Percentiles rank a stretch among this genome's conserved stretches.
Evolutionary conservation across 2,888 invertebrate genomes (phyloP).

Genomic region (Tachystola acroxantha): DNA sequence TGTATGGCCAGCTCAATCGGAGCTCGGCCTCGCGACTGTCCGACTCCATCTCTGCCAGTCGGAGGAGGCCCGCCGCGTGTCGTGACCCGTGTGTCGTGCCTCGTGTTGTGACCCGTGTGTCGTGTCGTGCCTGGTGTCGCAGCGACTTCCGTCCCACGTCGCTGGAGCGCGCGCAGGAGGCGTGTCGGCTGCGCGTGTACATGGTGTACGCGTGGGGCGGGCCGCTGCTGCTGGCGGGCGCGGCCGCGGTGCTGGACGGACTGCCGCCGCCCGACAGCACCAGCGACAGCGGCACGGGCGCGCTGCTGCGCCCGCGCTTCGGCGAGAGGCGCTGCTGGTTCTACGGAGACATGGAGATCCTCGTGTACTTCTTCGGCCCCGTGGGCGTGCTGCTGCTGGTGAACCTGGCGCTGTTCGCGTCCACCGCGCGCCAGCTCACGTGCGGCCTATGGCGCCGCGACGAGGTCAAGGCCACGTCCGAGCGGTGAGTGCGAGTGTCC

Average conservation of each 20-base stretch:
- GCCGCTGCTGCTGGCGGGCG: slow-evolving; percentile 85
- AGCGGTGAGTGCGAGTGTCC: slow-evolving; percentile 37
- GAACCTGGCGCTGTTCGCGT: slow-evolving; percentile 87
- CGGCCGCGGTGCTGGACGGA: slow-evolving; percentile 85
- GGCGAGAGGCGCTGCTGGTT: slow-evolving; percentile 91
- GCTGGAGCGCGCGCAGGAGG: slow-evolving; percentile 91
- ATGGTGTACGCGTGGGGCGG: slow-evolving; percentile 92
- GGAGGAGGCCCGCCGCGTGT: too few species aligned
- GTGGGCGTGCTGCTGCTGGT: slow-evolving; percentile 87
- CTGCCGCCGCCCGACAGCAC: slow-evolving; percentile 61
- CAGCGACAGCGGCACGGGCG: slow-evolving; percentile 63
- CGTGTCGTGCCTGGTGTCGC: too few species aligned
- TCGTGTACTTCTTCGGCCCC: slow-evolving; percentile 92
- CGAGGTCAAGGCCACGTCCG: slow-evolving; percentile 88
- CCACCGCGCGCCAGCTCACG: slow-evolving; percentile 90
- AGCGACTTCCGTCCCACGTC: slow-evolving; percentile 91
- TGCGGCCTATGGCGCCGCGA: slow-evolving; percentile 93
- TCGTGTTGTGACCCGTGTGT: too few species aligned
- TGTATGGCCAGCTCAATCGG: too few species aligned
- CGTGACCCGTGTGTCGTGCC: too few species aligned
- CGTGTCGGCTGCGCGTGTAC: slow-evolving; percentile 87
- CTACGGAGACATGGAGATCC: slow-evolving; percentile 88
- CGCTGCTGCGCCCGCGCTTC: slow-evolving; percentile 86
- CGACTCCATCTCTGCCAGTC: too few species aligned
- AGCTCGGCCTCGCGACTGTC: too few species aligned